Evolutionary conservation across 2,888 invertebrate species (phyloP), one percentile per base, ranked within the genome.

Genomic region (Limnephilus rhombicus): DNA sequence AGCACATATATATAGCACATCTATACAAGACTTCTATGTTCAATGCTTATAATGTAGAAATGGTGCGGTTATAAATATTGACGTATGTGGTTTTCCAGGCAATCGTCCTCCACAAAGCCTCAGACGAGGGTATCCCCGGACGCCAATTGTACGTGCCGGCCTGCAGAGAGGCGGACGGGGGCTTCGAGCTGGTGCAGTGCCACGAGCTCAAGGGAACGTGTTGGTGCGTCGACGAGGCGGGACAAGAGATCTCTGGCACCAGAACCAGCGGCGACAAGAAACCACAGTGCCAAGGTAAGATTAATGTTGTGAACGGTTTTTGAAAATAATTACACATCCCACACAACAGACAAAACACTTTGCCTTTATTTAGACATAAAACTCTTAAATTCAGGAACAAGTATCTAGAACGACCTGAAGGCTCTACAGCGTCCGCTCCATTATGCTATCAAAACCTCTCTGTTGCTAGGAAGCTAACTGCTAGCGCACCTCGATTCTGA

Each of bases 161-260:
- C 92, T 98, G 98, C 94, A 96, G 96, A 87, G 95, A 96, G 0
- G 94, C 95, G 3, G 97, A 97, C 91, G 98, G 98, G 0, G 95
- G 96, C 0, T 98, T 97, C 95, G 97, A 97, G 87, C 95, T 96
- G 3, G 96, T 98, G 0, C 98, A 98, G 94, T 98, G 98, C 94
- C 96, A 97, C 94, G 97, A 97, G 0, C 96, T 96, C 1, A 97
- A 97, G 41, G 96, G 96, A 41, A 96, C 97, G 94, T 98, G 98
- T 94, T 98, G 98, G 98, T 98, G 98, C 94, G 98, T 98, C 0
- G 98, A 98, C 94, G 95, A 95, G 11, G 96, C 96, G 92, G 98
- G 98, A 0, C 97, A 97, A 93, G 98, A 98, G 95, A 95, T 98
- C 4, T 96, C 97, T 0, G 97, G 98, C 85, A 98, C 98, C 0